Conservation (phyloP, 2,888 invertebrate genomes). For the Diarsia brunnea region DNA sequence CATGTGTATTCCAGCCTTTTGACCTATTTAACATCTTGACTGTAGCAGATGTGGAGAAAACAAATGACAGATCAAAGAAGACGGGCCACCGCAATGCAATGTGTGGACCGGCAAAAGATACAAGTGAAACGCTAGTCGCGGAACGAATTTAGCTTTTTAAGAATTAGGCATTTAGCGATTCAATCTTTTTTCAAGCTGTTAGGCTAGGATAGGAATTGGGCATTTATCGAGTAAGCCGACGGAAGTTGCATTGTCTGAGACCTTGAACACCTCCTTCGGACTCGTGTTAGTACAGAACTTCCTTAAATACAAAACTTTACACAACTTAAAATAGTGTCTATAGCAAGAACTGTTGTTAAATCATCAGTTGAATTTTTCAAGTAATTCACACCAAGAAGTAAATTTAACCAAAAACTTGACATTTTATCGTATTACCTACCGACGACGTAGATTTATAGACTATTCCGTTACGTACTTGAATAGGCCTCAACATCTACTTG, state of each 20-base stretch:
- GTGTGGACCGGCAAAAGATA: neutral
- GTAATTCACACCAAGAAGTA: neutral
- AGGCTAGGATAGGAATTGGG: too few species aligned
- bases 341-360: too few species aligned
- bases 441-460: slow-evolving; percentile 39
- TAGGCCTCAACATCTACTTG: slow-evolving; percentile 13
- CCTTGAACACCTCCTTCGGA: neutral
- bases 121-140: neutral
- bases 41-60: neutral
- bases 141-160: neutral
- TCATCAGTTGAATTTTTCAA: neutral
- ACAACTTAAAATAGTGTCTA: too few species aligned
- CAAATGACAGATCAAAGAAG: neutral
- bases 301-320: too few species aligned
- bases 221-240: neutral
- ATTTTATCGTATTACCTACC: slow-evolving; percentile 22
- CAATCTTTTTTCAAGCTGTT: too few species aligned
- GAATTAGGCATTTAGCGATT: too few species aligned
- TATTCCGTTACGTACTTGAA: slow-evolving; percentile 27
- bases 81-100: neutral
- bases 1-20: too few species aligned
- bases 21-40: too few species aligned
- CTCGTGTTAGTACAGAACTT: too few species aligned
- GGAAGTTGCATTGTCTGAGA: neutral
- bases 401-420: neutral